Base-by-base conservation (phyloP, 2,113 vertebrate genomes). In the Proterorhinus semilunaris region DNA sequence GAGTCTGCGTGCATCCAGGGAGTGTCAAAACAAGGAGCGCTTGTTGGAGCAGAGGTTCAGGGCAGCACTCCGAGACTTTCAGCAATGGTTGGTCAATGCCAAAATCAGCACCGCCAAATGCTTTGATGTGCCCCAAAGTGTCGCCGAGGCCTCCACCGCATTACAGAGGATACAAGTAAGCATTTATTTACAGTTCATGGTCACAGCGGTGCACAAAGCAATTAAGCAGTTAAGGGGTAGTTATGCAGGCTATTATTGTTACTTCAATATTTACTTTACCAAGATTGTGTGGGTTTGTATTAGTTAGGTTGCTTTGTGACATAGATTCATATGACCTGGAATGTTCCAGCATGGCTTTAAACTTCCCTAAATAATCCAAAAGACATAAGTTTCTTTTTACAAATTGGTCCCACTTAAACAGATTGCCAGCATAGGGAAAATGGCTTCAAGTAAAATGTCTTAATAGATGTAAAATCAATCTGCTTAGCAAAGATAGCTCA, bases 21-120 rank as follows among this genome's bases (percentile, higher is more conserved):
- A 95, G 81, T 98, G 96, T 91, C 96, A 98, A 87, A 96, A 93
- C 85, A 98, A 98, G 90, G 97, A 99, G 87, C 94, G 97, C 78
- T 90, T 94, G 79, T 90, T 99, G 87, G 96, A 98, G 79, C 95
- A 98, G 82, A 92, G 95, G 72, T 98, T 99, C 85, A 94, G 91
- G 42, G 92, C 86, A 0, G 93, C 93, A 43, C 93, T 94, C 79
- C 93, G 96, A 69, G 96, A 98, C 66, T 98, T 98, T 85, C 96
- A 98, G 78, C 97, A 98, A 83, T 99, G 97, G 97, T 82, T 99
- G 85, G 93, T 98, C 78, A 97, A 93, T 54, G 95, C 96, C 66
- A 98, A 95, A 89, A 94, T 98, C 88, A 93, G 93, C 69, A 98
- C 96, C 0, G 94, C 96, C 86, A 98, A 98, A 80, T 98, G 96